phyloP scores from a whole-genome alignment of 1,140 invertebrate genomes.

The Drosophila orosa region DNA sequence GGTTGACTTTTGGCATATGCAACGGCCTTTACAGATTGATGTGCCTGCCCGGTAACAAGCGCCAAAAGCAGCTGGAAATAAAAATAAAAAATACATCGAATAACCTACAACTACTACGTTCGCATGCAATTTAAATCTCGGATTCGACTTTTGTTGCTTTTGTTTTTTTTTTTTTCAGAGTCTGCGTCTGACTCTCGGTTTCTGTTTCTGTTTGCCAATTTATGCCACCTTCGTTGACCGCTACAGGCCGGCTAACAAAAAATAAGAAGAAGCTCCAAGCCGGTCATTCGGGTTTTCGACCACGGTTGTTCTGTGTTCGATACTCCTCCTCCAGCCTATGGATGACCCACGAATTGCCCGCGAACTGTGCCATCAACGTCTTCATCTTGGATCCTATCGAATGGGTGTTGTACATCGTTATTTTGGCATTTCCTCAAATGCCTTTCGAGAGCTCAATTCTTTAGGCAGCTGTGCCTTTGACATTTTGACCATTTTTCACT shows the following conservation, averaged over 20 bases:
- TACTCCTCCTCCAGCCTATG: conserved; percentile 4
- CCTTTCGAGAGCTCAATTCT: conserved; percentile 19
- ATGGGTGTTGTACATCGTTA: conserved; percentile 18
- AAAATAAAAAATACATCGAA: conserved; percentile 44
- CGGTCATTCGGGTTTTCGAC: conserved; percentile 69
- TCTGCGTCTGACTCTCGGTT: conserved; percentile 7
- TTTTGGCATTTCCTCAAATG: conserved; percentile 54
- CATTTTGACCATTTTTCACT: conserved; percentile 27
- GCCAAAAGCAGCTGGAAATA: conserved; percentile 45
- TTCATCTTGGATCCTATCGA: conserved; percentile 22
- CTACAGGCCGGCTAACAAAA: conserved; percentile 45
- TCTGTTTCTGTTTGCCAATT: conserved; percentile 54
- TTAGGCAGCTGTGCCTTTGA: conserved; percentile 42
- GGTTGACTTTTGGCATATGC: conserved; percentile 78
- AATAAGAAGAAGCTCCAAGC: conserved; percentile 36
- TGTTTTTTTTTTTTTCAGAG: conserved; percentile 15
- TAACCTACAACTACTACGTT: conserved; percentile 52
- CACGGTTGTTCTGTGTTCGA: conserved; percentile 20
- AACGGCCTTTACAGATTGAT: conserved; percentile 79
- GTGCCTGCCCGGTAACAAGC: conserved; percentile 59
- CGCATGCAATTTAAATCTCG: conserved; percentile 52
- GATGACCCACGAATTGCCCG: conserved; percentile 8
- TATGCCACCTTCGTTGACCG: conserved; percentile 78
- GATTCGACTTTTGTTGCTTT: conserved; percentile 35
- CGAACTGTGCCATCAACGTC: conserved; percentile 39